Conservation (phyloP, 2,888 invertebrate species). For the Biston stratarius region DNA sequence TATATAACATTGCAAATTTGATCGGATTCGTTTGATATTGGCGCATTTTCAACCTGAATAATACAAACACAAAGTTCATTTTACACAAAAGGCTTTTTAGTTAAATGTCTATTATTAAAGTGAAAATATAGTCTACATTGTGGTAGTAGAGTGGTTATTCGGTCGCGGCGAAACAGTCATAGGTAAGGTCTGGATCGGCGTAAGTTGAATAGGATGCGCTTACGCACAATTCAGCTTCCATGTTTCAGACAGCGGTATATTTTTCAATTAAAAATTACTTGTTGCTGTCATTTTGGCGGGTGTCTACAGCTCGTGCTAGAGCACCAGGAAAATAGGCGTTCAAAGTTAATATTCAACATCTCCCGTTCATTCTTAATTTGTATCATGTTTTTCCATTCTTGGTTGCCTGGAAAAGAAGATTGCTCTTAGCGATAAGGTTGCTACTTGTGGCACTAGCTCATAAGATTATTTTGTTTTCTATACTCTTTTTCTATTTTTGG, state of each 20-base stretch:
- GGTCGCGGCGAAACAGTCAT: conserved; percentile 31
- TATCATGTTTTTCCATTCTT: too few relatives aligned
- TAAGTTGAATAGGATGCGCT: conserved; percentile 26
- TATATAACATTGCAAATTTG: conserved; percentile 30
- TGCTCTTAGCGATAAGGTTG: too few relatives aligned
- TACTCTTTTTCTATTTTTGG: too few relatives aligned
- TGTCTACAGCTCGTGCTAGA: too few relatives aligned
- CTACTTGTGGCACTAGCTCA: too few relatives aligned
- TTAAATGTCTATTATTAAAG: conserved; percentile 55
- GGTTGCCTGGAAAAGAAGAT: too few relatives aligned
- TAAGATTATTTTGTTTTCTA: too few relatives aligned
- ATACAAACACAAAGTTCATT: conserved; percentile 49
- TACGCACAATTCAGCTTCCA: conserved; percentile 16
- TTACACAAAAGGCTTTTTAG: conserved; percentile 30
- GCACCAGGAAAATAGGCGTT: too few relatives aligned
- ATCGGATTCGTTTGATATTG: conserved; percentile 40
- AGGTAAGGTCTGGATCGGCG: conserved; percentile 25
- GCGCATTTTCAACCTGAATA: conserved; percentile 55
- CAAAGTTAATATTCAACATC: too few relatives aligned
- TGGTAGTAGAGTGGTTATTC: conserved; percentile 55
- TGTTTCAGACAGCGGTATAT: neutral
- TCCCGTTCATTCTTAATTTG: too few relatives aligned
- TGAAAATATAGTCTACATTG: conserved; percentile 59
- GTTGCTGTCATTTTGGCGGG: too few relatives aligned
- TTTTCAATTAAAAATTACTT: too few relatives aligned